These are phyloP conservation scores for Zosterops hypoxanthus DNA, from an alignment of 2,113 vertebrate genomes.

Conservation along the genomic window DNA sequence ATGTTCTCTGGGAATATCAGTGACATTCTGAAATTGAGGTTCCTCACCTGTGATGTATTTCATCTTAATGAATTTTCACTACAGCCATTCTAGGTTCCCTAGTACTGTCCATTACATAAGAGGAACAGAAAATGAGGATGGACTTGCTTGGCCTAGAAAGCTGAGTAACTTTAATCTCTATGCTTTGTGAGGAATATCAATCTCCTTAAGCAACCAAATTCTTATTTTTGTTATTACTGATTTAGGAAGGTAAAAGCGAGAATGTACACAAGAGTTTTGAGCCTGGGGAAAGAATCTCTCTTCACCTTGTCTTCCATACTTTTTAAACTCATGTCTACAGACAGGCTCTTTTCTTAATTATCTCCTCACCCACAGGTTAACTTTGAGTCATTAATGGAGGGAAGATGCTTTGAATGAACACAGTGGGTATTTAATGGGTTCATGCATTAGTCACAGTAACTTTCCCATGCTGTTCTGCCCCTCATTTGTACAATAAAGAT, in stretches of 20 bases:
- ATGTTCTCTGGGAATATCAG: accelerated
- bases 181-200: neutral
- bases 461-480: neutral
- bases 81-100: neutral
- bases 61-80: neutral
- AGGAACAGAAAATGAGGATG: neutral
- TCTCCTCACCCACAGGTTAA: neutral
- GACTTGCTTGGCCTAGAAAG: neutral
- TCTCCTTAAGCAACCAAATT: neutral
- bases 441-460: neutral
- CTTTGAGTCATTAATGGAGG: neutral
- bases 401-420: neutral
- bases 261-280: neutral
- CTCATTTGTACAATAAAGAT: neutral
- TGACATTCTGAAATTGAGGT: neutral
- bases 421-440: neutral
- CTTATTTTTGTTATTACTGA: neutral
- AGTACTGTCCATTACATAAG: neutral
- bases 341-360: neutral
- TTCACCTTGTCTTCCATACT: neutral
- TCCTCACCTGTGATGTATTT: neutral
- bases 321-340: neutral
- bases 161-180: neutral
- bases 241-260: neutral
- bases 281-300: neutral